phyloP scores from a whole-genome alignment of 2,888 invertebrate genomes.

The Lasioglossum morio region DNA sequence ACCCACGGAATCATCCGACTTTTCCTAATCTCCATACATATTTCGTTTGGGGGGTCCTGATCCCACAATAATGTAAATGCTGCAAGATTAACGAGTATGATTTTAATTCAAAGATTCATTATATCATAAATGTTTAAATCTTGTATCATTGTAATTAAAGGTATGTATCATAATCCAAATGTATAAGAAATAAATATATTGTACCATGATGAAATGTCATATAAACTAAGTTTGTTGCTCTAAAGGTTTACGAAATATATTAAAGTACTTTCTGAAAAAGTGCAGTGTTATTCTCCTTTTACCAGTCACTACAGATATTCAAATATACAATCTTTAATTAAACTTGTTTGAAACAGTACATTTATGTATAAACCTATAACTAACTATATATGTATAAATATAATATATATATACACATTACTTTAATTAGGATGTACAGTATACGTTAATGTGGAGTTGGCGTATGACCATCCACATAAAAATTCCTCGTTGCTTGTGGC shows the following conservation, averaged over 20 bases:
- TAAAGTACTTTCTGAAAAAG: slow-evolving; percentile 45
- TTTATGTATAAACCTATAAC: slow-evolving; percentile 22
- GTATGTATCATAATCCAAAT: slow-evolving; percentile 81
- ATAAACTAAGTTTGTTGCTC: slow-evolving; percentile 55
- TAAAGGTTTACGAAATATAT: slow-evolving; percentile 56
- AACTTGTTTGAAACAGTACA: slow-evolving; percentile 33
- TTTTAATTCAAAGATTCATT: slow-evolving; percentile 80
- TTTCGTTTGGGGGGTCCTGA: too few species aligned
- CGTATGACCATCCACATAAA: slow-evolving; percentile 98
- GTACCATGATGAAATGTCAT: slow-evolving; percentile 75
- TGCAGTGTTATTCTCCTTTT: slow-evolving; percentile 29
- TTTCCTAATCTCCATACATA: too few species aligned
- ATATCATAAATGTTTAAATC: slow-evolving; percentile 83
- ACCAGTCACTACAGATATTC: slow-evolving; percentile 16
- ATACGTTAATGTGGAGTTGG: slow-evolving; percentile 94
- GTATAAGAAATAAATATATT: slow-evolving; percentile 82
- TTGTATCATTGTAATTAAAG: slow-evolving; percentile 82
- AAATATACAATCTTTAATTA: slow-evolving; percentile 24
- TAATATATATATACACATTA: slow-evolving; percentile 49
- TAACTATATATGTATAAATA: slow-evolving; percentile 32
- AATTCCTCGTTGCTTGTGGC: slow-evolving; percentile 96
- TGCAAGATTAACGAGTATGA: slow-evolving; percentile 74
- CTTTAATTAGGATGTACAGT: neutral
- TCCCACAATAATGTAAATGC: slow-evolving; percentile 68
- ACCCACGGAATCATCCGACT: too few species aligned